Conservation (phyloP, 2,113 vertebrate species). For the Platysternon megacephalum region DNA sequence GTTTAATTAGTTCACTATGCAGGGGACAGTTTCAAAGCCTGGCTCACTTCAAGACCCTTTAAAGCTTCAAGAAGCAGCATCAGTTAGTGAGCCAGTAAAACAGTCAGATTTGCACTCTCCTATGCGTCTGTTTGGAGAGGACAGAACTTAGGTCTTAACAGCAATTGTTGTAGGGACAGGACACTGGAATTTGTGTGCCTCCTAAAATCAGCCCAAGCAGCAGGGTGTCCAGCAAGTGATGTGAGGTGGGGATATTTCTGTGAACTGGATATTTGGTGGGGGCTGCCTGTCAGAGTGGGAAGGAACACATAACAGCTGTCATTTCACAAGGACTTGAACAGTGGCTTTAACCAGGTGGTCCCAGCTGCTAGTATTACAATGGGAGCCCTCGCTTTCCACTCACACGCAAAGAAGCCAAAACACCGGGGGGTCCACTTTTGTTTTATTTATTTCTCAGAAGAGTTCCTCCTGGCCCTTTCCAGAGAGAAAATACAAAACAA, state of each 20-base stretch:
- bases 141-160: not conserved
- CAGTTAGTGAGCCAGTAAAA: not conserved
- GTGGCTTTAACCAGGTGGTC: constrained; percentile 28
- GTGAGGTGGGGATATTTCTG: constrained; percentile 40
- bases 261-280: not conserved
- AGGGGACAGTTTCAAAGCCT: not conserved
- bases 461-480: constrained; percentile 74
- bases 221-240: constrained; percentile 7
- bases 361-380: constrained; percentile 49
- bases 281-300: constrained; percentile 1
- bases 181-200: constrained; percentile 48
- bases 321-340: constrained; percentile 1
- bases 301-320: not conserved
- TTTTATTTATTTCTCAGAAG: constrained; percentile 80
- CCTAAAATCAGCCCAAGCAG: constrained; percentile 38
- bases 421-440: constrained; percentile 57
- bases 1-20: not conserved
- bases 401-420: constrained; percentile 41
- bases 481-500: constrained; percentile 81
- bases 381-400: constrained; percentile 12
- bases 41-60: not conserved
- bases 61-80: not conserved
- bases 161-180: constrained; percentile 26
- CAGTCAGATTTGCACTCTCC: not conserved
- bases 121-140: not conserved